phyloP scores from a whole-genome alignment of 2,797 vertebrate species.

The Stomatorhinus walkeri region DNA sequence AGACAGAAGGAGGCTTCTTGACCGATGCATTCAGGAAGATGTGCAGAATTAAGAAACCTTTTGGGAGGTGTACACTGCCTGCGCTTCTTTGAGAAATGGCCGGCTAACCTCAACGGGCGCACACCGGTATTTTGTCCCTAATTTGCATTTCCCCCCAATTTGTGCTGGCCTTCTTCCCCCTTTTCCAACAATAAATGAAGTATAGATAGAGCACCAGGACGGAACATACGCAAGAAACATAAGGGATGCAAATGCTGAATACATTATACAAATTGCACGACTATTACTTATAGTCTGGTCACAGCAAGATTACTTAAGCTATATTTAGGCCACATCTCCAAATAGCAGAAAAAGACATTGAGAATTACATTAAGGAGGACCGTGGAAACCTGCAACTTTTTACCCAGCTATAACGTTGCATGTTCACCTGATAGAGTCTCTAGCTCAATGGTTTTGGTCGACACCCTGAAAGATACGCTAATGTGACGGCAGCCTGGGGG shows the following conservation, averaged over 20 bases:
- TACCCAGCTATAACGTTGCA: not conserved
- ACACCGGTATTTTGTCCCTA: not conserved
- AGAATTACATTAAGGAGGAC: not conserved
- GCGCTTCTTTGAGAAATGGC: not conserved
- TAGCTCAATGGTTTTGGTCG: not conserved
- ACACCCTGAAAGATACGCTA: not conserved
- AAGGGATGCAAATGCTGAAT: not conserved
- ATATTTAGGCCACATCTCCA: not conserved
- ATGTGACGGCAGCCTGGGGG: not conserved
- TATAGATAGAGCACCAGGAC: not conserved
- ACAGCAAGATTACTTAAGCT: not conserved
- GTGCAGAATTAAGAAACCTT: not conserved
- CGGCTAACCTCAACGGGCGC: not conserved
- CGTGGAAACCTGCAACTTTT: not conserved
- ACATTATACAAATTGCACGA: not conserved
- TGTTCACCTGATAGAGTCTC: not conserved
- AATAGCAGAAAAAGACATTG: not conserved
- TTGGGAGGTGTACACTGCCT: too few relatives aligned
- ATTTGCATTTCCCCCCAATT: not conserved
- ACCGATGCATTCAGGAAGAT: not conserved
- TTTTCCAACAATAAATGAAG: not conserved
- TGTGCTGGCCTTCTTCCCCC: not conserved
- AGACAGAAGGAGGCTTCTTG: not conserved
- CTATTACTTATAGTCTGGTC: not conserved
- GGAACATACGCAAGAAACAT: not conserved